Percentiles rank a stretch among this genome's conserved stretches.
Evolutionary conservation across 2,888 invertebrate species (phyloP).

Genomic region (Drymonia ruficornis): DNA sequence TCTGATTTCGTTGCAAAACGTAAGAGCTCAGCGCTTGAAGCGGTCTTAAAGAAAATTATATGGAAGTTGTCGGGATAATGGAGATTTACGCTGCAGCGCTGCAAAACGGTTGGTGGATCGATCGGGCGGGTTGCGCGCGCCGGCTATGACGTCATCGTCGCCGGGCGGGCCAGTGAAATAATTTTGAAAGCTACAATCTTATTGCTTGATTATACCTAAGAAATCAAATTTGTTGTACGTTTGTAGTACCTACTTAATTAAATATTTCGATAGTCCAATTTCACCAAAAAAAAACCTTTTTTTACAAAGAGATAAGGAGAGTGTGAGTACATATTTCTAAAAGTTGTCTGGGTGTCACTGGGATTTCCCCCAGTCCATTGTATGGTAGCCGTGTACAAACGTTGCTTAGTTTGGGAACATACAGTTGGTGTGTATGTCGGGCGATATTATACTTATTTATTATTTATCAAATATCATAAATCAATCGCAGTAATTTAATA

Average conservation of each 20-base stretch:
- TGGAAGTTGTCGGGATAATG: constrained; percentile 34
- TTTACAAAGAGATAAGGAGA: no score
- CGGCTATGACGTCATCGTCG: constrained; percentile 73
- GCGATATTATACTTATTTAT: no score
- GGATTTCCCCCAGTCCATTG: no score
- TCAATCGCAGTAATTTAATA: no score
- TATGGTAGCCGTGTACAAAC: no score
- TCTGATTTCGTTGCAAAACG: constrained; percentile 29
- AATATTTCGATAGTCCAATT: no score
- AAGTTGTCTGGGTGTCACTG: no score
- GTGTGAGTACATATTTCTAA: no score
- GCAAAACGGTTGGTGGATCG: constrained; percentile 65
- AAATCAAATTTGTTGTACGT: constrained; percentile 24
- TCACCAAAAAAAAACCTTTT: no score
- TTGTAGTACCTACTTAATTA: neutral
- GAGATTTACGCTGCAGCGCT: constrained; percentile 64
- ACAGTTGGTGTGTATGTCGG: no score
- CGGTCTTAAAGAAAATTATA: constrained; percentile 34
- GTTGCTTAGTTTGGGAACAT: no score
- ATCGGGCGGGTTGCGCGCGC: constrained; percentile 76
- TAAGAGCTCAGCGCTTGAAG: constrained; percentile 55
- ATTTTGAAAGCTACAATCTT: constrained; percentile 55
- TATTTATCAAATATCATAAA: no score
- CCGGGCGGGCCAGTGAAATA: constrained; percentile 63
- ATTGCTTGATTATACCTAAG: constrained; percentile 34